Base-by-base conservation (phyloP, 2,797 vertebrate genomes). In the Sciurus carolinensis region DNA sequence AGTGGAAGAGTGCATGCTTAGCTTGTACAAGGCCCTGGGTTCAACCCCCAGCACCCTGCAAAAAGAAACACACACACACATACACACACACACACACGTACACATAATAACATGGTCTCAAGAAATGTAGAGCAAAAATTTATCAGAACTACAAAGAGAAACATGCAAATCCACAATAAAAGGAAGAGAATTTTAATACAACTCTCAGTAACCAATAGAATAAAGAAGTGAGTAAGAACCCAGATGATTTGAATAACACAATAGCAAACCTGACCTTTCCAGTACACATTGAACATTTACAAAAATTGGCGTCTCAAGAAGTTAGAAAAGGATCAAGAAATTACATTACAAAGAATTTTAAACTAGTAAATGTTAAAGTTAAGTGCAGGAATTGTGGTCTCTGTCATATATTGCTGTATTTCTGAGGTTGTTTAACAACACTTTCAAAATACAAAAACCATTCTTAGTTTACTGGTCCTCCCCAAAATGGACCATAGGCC, bases 311-410 rank as follows among this genome's bases (percentile, higher is more conserved):
- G 22, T 91, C 59, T 67, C 64, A 42, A 85, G 54, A 95, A 96
- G 28, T 92, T 72, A 77, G 33, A 89, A 92, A 89, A 92, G 77
- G 39, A 94, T 81, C 22, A 93, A 30, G 18, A 97, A 94, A 77
- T 91, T 89, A 80, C 71, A 80, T 54, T 47, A 76, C 80, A 92
- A 93, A 95, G 18, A 85, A 92, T 75, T 80, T 47, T 90, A 57
- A 76, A 54, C 71, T n/a, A 80, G n/a, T 4, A 84, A 93, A 89
- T 93, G 93, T 76, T 90, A 81, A 81, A 76, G 47, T 17, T 81
- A 79, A 94, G 82, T 92, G n/a, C 44, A 89, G 26, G n/a, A 87
- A 42, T 82, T 81, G 85, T 76, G 47, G 5, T 69, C 14, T 87
- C 50, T 91, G n/a, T 90, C 33, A 80, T 28, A 69, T 62, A 80